Evolutionary conservation across 2,888 invertebrate genomes (phyloP).

Genomic region (Drosophila prolongata): DNA sequence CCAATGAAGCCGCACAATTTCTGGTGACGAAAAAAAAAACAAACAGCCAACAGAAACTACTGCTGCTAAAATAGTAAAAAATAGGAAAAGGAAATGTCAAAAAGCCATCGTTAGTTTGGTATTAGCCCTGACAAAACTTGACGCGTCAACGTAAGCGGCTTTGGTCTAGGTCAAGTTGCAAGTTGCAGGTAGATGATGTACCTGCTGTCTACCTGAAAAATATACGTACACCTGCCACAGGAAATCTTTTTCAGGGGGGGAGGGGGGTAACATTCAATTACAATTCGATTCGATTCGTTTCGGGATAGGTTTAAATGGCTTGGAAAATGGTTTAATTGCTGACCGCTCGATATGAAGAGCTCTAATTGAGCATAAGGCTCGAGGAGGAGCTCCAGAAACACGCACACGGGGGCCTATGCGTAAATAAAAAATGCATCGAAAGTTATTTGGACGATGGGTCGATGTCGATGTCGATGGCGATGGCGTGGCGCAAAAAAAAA

Average conservation of each 20-base stretch:
- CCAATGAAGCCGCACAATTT: conserved; percentile 63
- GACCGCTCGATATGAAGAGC: conserved; percentile 60
- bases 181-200: no score
- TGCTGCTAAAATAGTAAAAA: conserved; percentile 33
- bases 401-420: conserved; percentile 53
- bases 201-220: conserved; percentile 6
- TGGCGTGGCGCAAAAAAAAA: conserved; percentile 14
- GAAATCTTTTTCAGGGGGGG: conserved; percentile 28
- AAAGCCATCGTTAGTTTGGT: conserved; percentile 57
- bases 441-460: conserved; percentile 62
- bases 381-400: conserved; percentile 28
- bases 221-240: conserved; percentile 28
- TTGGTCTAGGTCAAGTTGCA: conserved; percentile 76
- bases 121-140: conserved; percentile 49
- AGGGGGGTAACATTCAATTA: conserved; percentile 40
- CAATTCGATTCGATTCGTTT: conserved; percentile 53
- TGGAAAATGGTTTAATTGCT: conserved; percentile 78
- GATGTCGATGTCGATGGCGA: conserved; percentile 36
- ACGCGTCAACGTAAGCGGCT: conserved; percentile 74
- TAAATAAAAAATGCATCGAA: conserved; percentile 56
- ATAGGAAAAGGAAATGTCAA: conserved; percentile 39
- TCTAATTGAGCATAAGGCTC: conserved; percentile 72
- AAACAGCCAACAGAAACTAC: conserved; percentile 6
- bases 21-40: conserved; percentile 35
- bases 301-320: conserved; percentile 68